Evolutionary conservation across 2,888 invertebrate genomes (phyloP).

Genomic region (Metallyticus violacea): DNA sequence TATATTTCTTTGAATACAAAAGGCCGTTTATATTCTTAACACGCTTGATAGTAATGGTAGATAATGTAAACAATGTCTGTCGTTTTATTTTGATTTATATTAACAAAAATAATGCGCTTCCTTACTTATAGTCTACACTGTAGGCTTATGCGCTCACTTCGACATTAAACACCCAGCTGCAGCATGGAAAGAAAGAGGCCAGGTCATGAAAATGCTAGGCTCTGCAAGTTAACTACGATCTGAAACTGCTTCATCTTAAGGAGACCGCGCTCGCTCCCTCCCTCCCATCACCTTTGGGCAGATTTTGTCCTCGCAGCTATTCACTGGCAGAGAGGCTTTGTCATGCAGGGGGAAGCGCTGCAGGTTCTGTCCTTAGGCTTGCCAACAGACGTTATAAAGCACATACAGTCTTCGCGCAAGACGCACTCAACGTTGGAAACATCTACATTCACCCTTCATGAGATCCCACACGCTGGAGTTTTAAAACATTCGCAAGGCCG

Average conservation of each 20-base stretch:
- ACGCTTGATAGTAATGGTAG: no score
- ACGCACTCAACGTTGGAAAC: background rate
- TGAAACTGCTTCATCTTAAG: background rate
- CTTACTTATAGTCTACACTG: no score
- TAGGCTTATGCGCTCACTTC: no score
- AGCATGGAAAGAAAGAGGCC: background rate
- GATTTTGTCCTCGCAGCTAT: background rate
- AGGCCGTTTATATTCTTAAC: no score
- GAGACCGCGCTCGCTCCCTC: background rate
- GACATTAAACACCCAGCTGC: no score
- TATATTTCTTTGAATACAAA: no score
- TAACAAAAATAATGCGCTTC: no score
- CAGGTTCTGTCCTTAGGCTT: background rate
- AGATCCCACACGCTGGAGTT: no score
- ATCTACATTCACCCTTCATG: no score
- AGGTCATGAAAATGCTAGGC: background rate
- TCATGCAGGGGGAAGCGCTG: background rate
- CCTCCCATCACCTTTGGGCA: background rate
- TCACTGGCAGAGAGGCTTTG: background rate
- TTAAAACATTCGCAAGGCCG: no score
- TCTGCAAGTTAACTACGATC: background rate
- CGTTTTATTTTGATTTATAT: no score
- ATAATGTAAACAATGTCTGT: no score
- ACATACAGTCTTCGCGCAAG: background rate
- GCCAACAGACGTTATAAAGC: background rate